Evolutionary conservation across 2,888 invertebrate genomes (phyloP).

Genomic region (Megamerina dolium): DNA sequence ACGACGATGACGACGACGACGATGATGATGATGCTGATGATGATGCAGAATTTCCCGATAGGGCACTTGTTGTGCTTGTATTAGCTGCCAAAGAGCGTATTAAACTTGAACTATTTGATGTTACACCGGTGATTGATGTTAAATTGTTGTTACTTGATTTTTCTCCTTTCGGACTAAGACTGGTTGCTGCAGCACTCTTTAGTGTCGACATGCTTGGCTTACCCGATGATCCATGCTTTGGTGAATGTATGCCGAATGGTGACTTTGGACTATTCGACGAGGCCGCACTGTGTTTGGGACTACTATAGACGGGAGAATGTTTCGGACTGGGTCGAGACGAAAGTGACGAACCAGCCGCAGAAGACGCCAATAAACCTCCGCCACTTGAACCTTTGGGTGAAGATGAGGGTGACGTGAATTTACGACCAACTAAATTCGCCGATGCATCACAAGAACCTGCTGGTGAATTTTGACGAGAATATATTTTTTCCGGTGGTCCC

Average conservation of each 20-base stretch:
- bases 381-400: conserved; percentile 39
- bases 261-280: conserved; percentile 74
- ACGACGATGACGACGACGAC: conserved; percentile 18
- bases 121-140: no score
- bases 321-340: conserved; percentile 59
- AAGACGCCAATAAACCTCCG: conserved; percentile 20
- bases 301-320: conserved; percentile 68
- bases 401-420: conserved; percentile 60
- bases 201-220: conserved; percentile 85
- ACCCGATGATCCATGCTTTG: conserved; percentile 70
- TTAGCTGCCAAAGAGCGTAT: no score
- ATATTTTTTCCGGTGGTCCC: conserved; percentile 68
- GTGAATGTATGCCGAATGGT: conserved; percentile 67
- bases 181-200: conserved; percentile 60
- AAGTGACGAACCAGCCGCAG: conserved; percentile 25
- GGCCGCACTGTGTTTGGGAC: conserved; percentile 67
- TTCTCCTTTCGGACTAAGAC: conserved; percentile 38
- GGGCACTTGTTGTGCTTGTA: no score
- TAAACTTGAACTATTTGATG: no score
- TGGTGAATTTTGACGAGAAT: conserved; percentile 58
- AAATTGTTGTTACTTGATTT: no score
- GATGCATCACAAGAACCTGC: conserved; percentile 51
- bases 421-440: conserved; percentile 51
- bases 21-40: no score
- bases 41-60: no score